A percentile compares a stretch with the other conserved stretches of the same genome.
phyloP scores from a whole-genome alignment of 1,140 invertebrate species.

The Drosophila willistoni region DNA sequence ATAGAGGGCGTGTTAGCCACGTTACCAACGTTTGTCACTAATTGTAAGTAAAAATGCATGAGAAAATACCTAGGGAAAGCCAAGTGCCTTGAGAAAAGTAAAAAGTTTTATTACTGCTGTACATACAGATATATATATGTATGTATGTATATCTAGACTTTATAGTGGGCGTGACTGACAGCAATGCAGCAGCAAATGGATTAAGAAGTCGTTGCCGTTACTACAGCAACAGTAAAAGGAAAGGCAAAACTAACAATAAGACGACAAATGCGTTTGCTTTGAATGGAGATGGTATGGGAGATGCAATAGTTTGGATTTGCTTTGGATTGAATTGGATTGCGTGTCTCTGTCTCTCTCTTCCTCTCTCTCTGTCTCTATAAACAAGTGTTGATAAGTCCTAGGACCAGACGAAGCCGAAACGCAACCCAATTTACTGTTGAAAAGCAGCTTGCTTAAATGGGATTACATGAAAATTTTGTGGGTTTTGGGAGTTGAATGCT shows the following conservation, averaged over 20 bases:
- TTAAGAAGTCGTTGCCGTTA: constrained; percentile 48
- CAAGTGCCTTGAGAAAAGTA: constrained; percentile 25
- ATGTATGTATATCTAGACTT: neutral
- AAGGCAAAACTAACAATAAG: constrained; percentile 27
- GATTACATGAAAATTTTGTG: constrained; percentile 67
- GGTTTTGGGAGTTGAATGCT: constrained; percentile 40
- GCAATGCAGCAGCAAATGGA: constrained; percentile 64
- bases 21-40: constrained; percentile 16
- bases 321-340: neutral
- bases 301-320: neutral
- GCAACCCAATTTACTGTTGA: constrained; percentile 46
- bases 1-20: neutral
- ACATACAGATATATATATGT: constrained; percentile 22
- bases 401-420: constrained; percentile 35
- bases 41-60: constrained; percentile 28
- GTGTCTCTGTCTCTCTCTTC: constrained; percentile 27
- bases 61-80: constrained; percentile 12
- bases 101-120: constrained; percentile 62
- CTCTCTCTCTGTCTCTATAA: constrained; percentile 47
- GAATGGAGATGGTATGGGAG: neutral
- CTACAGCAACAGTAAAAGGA: constrained; percentile 45
- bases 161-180: constrained; percentile 50
- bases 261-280: constrained; percentile 62
- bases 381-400: constrained; percentile 65
- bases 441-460: constrained; percentile 69